Conservation (phyloP, 2,888 invertebrate genomes). For the Netelia fuscicornis region DNA sequence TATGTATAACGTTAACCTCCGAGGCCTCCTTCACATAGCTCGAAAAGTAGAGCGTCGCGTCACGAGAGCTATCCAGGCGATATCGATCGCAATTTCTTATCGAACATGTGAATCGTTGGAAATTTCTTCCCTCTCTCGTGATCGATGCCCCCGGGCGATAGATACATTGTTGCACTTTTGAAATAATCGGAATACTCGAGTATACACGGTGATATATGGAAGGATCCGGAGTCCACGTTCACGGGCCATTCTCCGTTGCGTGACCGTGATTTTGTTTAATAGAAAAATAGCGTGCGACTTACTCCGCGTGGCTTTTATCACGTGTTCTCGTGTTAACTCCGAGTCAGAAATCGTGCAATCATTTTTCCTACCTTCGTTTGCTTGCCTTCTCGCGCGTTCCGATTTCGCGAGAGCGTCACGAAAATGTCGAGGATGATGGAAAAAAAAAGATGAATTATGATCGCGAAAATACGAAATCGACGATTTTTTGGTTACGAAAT, state of each 20-base stretch:
- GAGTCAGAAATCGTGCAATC: neutral
- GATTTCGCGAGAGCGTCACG: neutral
- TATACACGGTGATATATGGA: neutral
- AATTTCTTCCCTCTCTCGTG: conserved; percentile 2
- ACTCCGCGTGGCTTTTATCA: neutral
- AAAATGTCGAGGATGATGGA: neutral
- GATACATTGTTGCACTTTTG: neutral
- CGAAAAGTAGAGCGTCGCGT: neutral
- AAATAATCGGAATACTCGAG: conserved; percentile 25
- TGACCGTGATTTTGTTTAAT: conserved; percentile 45
- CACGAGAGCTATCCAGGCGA: conserved; percentile 6
- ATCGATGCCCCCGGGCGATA: conserved; percentile 17
- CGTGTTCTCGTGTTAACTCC: conserved; percentile 11
- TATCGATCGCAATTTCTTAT: conserved; percentile 24
- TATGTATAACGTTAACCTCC: neutral
- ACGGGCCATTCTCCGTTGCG: conserved; percentile 4
- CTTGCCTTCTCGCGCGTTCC: neutral
- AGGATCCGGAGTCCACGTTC: neutral
- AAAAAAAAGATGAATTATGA: neutral
- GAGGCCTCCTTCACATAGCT: neutral
- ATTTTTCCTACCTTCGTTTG: neutral
- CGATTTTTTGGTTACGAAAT: neutral
- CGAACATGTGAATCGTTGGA: conserved; percentile 19
- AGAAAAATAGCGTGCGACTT: conserved; percentile 51
- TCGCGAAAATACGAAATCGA: neutral